Percentiles rank a stretch among this genome's conserved stretches.
Conservation (phyloP, 2,888 invertebrate species). For the Aricia artaxerxes region DNA sequence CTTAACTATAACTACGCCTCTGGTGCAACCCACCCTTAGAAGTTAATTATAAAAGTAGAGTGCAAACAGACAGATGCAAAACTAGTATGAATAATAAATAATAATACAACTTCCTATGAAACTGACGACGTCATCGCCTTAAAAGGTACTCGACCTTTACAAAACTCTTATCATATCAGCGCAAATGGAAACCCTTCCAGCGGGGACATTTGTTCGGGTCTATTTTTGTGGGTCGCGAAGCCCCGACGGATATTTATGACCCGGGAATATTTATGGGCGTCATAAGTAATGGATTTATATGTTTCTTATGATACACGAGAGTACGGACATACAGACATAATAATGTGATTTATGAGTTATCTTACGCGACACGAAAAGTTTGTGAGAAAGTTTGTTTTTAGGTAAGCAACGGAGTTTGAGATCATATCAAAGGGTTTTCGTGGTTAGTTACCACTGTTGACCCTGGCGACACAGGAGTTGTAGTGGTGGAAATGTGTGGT, state of each 20-base stretch:
- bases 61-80: too few species aligned
- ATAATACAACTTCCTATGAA: not conserved
- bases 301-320: slow-evolving; percentile 13
- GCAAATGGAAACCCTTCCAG: slow-evolving; percentile 28
- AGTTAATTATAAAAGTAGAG: too few species aligned
- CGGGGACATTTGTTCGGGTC: slow-evolving; percentile 11
- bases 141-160: not conserved
- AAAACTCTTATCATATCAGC: slow-evolving; percentile 25
- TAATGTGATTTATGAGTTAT: not conserved
- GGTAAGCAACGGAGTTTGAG: too few species aligned
- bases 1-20: too few species aligned
- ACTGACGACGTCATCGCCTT: not conserved
- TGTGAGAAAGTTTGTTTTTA: not conserved
- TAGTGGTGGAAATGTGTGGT: too few species aligned
- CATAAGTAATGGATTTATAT: slow-evolving; percentile 23
- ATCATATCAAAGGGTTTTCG: too few species aligned
- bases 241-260: slow-evolving; percentile 6
- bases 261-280: slow-evolving; percentile 18
- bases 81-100: not conserved
- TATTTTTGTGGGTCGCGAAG: slow-evolving; percentile 21
- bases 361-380: not conserved
- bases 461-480: too few species aligned
- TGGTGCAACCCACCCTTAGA: too few species aligned
- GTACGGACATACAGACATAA: slow-evolving; percentile 20
- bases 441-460: too few species aligned